Conservation (phyloP, 2,888 invertebrate species). For the Tuberolachnus salignus region DNA sequence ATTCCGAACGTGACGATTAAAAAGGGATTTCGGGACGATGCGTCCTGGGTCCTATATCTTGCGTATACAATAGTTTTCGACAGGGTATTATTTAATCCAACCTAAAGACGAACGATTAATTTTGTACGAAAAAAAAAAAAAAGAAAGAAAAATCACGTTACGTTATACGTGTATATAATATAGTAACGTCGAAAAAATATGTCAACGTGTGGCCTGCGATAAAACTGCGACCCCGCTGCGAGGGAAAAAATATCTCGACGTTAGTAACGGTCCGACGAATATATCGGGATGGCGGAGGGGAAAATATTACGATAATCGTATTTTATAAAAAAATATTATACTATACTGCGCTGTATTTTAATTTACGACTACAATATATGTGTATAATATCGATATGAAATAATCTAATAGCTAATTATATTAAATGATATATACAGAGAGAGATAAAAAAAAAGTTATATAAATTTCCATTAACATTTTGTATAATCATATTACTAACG, state of each 20-base stretch:
- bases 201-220: constrained; percentile 15
- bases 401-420: constrained; percentile 36
- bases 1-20: too few species aligned
- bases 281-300: not conserved
- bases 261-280: constrained; percentile 5
- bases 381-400: constrained; percentile 9
- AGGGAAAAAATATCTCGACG: constrained; percentile 26
- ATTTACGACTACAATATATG: not conserved
- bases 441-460: constrained; percentile 7
- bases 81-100: too few species aligned
- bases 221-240: constrained; percentile 22
- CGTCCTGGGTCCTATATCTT: too few species aligned
- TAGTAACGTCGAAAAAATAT: not conserved
- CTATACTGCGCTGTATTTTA: too few species aligned
- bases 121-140: too few species aligned
- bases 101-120: too few species aligned
- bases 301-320: constrained; percentile 28
- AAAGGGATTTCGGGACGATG: too few species aligned
- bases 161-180: not conserved
- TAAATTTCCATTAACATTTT: constrained; percentile 46
- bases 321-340: constrained; percentile 26
- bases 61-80: too few species aligned
- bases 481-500: too few species aligned
- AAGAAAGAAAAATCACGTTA: too few species aligned
- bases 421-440: constrained; percentile 26